Percentiles rank a stretch among this genome's conserved stretches.
Conservation (phyloP, 1,140 invertebrate genomes). For the Capitella teleta region DNA sequence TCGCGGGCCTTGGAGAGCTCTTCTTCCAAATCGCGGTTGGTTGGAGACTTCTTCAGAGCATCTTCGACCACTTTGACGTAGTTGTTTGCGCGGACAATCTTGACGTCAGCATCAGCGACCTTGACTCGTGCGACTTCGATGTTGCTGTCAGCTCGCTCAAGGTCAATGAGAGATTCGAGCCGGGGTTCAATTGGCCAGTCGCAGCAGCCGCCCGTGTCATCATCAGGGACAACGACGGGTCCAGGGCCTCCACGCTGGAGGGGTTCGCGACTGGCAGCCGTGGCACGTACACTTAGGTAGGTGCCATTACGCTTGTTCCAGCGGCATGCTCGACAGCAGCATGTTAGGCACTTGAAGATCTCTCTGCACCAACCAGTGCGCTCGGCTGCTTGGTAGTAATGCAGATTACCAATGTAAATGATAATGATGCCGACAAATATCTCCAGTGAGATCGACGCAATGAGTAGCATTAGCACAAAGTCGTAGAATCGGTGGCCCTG, state of each 20-base stretch:
- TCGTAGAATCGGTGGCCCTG: constrained; percentile 14
- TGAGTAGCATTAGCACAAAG: constrained; percentile 12
- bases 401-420: constrained; percentile 14
- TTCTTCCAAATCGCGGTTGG: constrained; percentile 11
- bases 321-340: constrained; percentile 5
- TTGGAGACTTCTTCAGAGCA: constrained; percentile 10
- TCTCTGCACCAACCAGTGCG: constrained; percentile 10
- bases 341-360: constrained; percentile 11
- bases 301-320: constrained; percentile 3
- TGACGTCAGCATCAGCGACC: constrained; percentile 13
- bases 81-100: constrained; percentile 12
- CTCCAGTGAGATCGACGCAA: constrained; percentile 14
- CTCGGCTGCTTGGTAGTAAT: constrained; percentile 11
- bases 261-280: background rate
- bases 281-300: background rate
- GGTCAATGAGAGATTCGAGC: constrained; percentile 5
- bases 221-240: background rate
- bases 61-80: constrained; percentile 15
- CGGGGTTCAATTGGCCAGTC: constrained; percentile 5
- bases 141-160: constrained; percentile 12
- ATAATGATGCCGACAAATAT: constrained; percentile 15
- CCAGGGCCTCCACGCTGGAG: background rate
- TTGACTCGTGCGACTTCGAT: constrained; percentile 11
- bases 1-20: constrained; percentile 10
- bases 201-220: constrained; percentile 7